Base-by-base conservation (phyloP, 2,113 vertebrate genomes). In the Bubalus kerabau region DNA sequence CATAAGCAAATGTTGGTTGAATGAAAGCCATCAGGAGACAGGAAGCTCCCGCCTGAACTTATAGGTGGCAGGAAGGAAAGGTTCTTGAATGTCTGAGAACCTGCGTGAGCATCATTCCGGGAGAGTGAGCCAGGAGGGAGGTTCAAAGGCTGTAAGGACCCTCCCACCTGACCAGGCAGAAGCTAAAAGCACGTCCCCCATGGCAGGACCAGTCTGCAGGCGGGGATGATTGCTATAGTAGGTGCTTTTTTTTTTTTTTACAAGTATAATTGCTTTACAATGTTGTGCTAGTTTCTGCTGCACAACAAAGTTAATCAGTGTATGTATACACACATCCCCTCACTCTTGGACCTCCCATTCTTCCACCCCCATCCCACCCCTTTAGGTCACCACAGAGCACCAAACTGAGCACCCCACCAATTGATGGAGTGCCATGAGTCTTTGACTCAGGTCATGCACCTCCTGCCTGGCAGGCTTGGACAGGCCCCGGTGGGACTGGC, bases 401-500 rank as follows among this genome's bases (percentile, higher is more conserved):
- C 21, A 43, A 74, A 24, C 10, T 74, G 71, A 40, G 28, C 71
- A 43, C 71, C 71, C 71, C 36, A 74, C 24, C 71, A 74, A 13
- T 7, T 74, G 71, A 74, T 43, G 36, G 71, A 52, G 60, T 28
- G 36, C 81, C 4, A 30, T 2, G 36, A 2, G 12, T 59, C 32
- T 26, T 32, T 32, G 7, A 43, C 15, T 6, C 19, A 86, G 23
- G 30, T 23, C 50, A 14, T 2, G 28, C 19, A 57, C 15, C n/a
- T 48, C 21, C 6, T 13, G 24, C n/a, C 12, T 23, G 28, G 13
- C 28, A 32, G 50, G 28, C 11, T 28, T 32, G 57, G 59, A 12
- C n/a, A 32, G 85, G 74, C 36, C 1, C 21, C 0, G 1, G 26
- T 32, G n/a, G 50, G n/a, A 7, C 80, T 5, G 30, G 52, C 0